phyloP scores from a whole-genome alignment of 2,888 invertebrate genomes.

The Hedya salicella region DNA sequence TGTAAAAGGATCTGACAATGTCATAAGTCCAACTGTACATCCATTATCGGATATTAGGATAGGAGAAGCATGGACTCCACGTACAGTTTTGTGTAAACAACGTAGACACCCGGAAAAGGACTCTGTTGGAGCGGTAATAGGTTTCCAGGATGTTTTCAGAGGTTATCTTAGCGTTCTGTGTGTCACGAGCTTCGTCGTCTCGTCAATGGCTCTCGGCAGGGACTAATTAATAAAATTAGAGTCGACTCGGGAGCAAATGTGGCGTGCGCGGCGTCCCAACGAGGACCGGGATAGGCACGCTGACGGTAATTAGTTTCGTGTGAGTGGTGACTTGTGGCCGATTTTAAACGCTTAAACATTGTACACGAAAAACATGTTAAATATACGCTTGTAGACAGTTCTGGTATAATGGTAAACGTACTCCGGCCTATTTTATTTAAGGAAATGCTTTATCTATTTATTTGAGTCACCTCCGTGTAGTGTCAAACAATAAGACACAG shows the following conservation, averaged over 20 bases:
- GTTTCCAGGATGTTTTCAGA: neutral
- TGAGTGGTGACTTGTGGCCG: slow-evolving; percentile 7
- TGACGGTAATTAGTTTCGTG: slow-evolving; percentile 32
- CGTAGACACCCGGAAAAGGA: too few relatives aligned
- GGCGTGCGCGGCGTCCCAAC: slow-evolving; percentile 22
- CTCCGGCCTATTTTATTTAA: too few relatives aligned
- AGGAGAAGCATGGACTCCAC: too few relatives aligned
- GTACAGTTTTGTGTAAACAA: too few relatives aligned
- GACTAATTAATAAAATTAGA: slow-evolving; percentile 43
- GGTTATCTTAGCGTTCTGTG: slow-evolving; percentile 17
- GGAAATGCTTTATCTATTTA: too few relatives aligned
- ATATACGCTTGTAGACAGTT: neutral
- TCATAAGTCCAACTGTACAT: too few relatives aligned
- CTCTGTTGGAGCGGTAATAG: too few relatives aligned
- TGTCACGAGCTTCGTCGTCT: slow-evolving; percentile 3
- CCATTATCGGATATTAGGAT: too few relatives aligned
- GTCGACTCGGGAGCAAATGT: slow-evolving; percentile 31
- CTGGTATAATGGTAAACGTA: neutral
- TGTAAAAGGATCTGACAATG: too few relatives aligned
- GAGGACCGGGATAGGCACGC: slow-evolving; percentile 22
- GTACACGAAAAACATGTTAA: neutral
- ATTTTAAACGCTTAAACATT: slow-evolving; percentile 16
- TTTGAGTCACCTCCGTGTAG: too few relatives aligned
- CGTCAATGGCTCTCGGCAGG: slow-evolving; percentile 37
- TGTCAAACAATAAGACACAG: too few relatives aligned